Evolutionary conservation across 1,140 invertebrate species (phyloP).

Genomic region (Papilio helenus): DNA sequence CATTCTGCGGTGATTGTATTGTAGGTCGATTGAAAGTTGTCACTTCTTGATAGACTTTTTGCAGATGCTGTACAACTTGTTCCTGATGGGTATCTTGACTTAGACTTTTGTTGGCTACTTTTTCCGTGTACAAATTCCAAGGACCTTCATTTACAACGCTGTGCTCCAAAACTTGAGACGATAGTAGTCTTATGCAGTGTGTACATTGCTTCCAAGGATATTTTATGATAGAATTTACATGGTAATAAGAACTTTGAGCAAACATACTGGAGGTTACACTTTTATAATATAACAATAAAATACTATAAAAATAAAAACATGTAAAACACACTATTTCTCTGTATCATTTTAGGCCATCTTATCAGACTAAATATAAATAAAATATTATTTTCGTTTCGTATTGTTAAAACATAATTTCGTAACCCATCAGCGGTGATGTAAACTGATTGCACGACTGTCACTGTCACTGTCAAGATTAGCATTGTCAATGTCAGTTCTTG

Average conservation of each 20-base stretch:
- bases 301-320: constrained; percentile 41
- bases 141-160: constrained; percentile 71
- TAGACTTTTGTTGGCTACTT: constrained; percentile 84
- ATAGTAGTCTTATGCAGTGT: constrained; percentile 62
- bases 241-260: constrained; percentile 50
- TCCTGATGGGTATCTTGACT: constrained; percentile 88
- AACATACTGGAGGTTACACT: constrained; percentile 53
- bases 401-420: constrained; percentile 24
- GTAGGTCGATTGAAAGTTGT: constrained; percentile 82
- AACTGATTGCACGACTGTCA: neutral
- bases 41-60: constrained; percentile 87
- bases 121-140: constrained; percentile 81
- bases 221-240: constrained; percentile 57
- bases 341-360: constrained; percentile 8
- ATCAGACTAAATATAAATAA: neutral
- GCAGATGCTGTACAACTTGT: constrained; percentile 86
- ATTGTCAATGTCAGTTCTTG: constrained; percentile 28
- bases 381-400: constrained; percentile 4
- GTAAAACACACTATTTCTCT: constrained; percentile 8
- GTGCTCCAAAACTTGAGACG: constrained; percentile 60
- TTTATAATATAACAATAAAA: constrained; percentile 41
- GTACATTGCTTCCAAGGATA: constrained; percentile 55
- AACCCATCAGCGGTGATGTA: constrained; percentile 14
- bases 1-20: constrained; percentile 65
- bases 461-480: neutral